Base-by-base conservation (phyloP, 1,140 invertebrate species). In the Drepana arcuata region DNA sequence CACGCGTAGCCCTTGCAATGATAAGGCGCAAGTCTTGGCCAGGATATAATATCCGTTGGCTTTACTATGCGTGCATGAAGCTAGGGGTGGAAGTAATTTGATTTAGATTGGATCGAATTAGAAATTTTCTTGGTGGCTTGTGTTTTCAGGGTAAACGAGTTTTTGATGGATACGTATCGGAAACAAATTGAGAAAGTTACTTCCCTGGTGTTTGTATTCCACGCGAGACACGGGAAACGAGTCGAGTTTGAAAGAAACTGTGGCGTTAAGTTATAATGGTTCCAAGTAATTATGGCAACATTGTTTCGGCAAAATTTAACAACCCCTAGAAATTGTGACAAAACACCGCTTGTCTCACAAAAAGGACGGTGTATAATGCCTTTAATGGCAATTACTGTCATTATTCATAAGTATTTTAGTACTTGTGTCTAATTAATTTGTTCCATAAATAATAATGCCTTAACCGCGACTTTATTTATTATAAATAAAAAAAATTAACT, bases 51-150 rank as follows among this genome's bases (percentile, higher is more conserved):
- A n/a, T n/a, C n/a, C n/a, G n/a, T n/a, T n/a, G n/a, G n/a, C n/a
- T n/a, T n/a, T n/a, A n/a, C n/a, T n/a, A n/a, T n/a, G n/a, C n/a
- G n/a, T n/a, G n/a, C n/a, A n/a, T n/a, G n/a, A n/a, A n/a, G n/a
- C n/a, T n/a, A 56, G 56, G 53, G 63, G 60, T 65, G 57, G 41
- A 51, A 52, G 64, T 75, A 79, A 79, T 79, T 75, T 68, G 67
- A 75, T 69, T 80, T 73, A 73, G 70, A 80, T 80, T 74, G 72
- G 64, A 69, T 68, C 65, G 52, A 70, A 73, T 77, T 73, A 71
- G 61, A 69, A 71, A 65, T 66, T 71, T 75, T 71, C 72, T 63
- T 61, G 43, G 45, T 61, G 48, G 49, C 60, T 72, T 71, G 69
- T 69, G 71, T 69, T 75, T 68, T 61, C 48, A 48, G 42, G 41